These are phyloP conservation scores for Ciconia nigra DNA, from an alignment of 2,797 vertebrate species.

Conservation along the genomic window DNA sequence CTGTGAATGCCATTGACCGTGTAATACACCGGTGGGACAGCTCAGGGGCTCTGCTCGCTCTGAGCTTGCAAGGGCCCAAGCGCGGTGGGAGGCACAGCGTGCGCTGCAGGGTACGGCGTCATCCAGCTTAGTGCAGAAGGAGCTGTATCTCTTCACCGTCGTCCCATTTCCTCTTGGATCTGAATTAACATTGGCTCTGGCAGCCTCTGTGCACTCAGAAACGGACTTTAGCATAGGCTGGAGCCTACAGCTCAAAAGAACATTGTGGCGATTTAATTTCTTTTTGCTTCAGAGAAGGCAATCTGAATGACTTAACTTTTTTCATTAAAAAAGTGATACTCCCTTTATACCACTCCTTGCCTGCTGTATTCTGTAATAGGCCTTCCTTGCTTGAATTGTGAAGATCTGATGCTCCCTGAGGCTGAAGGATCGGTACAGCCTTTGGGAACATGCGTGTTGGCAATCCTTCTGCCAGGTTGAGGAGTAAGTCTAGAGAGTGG, in stretches of 20 bases:
- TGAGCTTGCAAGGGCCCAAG: not conserved
- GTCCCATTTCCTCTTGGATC: not conserved
- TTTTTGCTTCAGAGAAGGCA: not conserved
- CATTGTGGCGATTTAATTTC: not conserved
- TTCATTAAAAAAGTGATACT: not conserved
- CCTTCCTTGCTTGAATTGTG: not conserved
- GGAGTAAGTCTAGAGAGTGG: not conserved
- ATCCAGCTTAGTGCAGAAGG: not conserved
- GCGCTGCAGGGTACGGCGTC: fast-evolving
- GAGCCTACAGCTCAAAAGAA: not conserved
- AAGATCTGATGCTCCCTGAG: not conserved
- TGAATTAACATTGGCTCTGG: not conserved
- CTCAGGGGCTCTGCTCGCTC: fast-evolving
- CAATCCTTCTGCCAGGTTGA: too few relatives aligned
- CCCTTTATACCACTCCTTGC: not conserved
- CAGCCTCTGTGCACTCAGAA: not conserved
- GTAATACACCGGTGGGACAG: fast-evolving
- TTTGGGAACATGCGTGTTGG: fast-evolving
- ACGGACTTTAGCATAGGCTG: not conserved
- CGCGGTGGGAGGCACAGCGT: fast-evolving
- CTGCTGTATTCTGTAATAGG: not conserved
- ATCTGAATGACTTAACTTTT: not conserved
- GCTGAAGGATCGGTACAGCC: not conserved
- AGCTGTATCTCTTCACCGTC: not conserved
- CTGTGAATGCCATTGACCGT: not conserved